Evolutionary conservation across 2,113 vertebrate genomes (phyloP), one percentile per base, ranked within the genome.

Genomic region (Eleginops maclovinus): DNA sequence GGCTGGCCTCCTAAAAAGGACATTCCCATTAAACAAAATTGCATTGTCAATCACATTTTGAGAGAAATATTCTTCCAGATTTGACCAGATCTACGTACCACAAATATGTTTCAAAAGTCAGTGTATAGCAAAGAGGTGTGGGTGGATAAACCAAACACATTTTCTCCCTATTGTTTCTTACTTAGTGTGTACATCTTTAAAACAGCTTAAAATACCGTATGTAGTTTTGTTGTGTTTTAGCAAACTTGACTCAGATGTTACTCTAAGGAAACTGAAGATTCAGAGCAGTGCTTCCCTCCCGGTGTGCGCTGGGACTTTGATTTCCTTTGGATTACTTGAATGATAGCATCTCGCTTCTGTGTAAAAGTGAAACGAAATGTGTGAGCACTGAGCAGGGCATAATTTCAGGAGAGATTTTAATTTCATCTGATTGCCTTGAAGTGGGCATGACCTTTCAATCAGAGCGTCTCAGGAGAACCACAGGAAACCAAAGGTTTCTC

Each of bases 361-460:
- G 56, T 13, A 40, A 40, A 72, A 36, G n/a, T 15, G 12, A 44
- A 36, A 15, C 1, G 15, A 28, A 31, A 58, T 31, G 16, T 26
- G 6, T 9, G 26, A 66, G 19, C 31, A 16, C 13, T 9, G 26
- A 66, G 19, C 31, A 16, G n/a, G 16, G 15, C 28, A 11, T 26
- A 1, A 28, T 43, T 62, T 15, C 7, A 53, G 58, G 49, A n/a
- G 26, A 15, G 21, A 53, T 15, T 53, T 60, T 44, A 44, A 59
- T 50, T 58, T 36, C 1, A 3, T 65, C 22, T 55, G 72, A 55
- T 74, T 64, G 40, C 24, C 46, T 14, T 47, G 19, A 47, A 17
- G 60, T 36, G 24, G 6, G 24, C 22, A 17, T 44, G 63, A 69
- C 56, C 56, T 77, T 69, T 69, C 17, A 61, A 22, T 53, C 55